Conservation (phyloP, 2,888 invertebrate genomes). For the Melitaea athalia region DNA sequence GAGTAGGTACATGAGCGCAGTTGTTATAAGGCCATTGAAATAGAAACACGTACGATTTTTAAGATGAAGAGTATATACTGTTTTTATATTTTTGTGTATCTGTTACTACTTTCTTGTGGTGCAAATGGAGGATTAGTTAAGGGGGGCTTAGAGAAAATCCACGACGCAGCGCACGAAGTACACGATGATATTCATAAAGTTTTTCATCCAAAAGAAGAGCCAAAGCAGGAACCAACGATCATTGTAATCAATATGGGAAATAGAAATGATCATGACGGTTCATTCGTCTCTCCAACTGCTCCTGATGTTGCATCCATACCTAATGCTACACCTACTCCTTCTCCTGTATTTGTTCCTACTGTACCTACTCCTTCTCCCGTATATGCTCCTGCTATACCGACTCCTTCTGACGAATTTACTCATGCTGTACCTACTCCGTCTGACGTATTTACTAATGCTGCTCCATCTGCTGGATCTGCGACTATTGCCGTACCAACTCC, state of each 20-base stretch:
- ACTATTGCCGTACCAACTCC: background rate
- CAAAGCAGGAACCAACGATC: constrained; percentile 18
- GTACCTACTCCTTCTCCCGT: too few species aligned
- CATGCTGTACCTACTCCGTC: too few species aligned
- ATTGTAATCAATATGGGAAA: constrained; percentile 14
- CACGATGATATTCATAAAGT: constrained; percentile 47
- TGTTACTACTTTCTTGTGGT: constrained; percentile 21
- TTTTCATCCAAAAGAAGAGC: constrained; percentile 42
- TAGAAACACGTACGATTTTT: constrained; percentile 15
- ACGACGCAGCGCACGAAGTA: constrained; percentile 46
- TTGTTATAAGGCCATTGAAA: constrained; percentile 17
- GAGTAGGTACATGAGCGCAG: constrained; percentile 18
- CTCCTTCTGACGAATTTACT: too few species aligned
- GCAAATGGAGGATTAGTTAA: constrained; percentile 48
- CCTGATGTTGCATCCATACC: background rate
- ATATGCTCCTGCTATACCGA: too few species aligned
- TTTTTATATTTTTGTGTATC: constrained; percentile 18
- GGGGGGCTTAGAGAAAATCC: constrained; percentile 50
- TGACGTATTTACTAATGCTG: too few species aligned
- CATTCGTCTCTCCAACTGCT: constrained; percentile 31
- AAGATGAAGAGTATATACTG: constrained; percentile 29
- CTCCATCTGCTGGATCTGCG: too few species aligned
- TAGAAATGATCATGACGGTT: constrained; percentile 9
- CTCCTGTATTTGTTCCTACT: background rate
- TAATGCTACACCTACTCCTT: constrained; percentile 17